phyloP scores from a whole-genome alignment of 2,888 invertebrate species.

The Mythimna pallens region DNA sequence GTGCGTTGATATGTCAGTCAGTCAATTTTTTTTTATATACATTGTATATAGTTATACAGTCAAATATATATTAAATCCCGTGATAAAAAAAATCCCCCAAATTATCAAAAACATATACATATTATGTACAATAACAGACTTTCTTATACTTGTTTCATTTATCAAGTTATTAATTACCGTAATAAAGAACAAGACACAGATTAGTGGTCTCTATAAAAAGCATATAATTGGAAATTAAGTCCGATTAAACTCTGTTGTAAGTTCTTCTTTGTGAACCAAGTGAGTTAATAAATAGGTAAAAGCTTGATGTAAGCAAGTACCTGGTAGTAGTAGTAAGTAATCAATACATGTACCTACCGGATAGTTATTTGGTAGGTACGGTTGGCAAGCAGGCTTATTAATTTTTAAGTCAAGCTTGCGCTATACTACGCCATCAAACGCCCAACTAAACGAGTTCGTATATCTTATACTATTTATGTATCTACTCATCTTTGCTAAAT shows the following conservation, averaged over 20 bases:
- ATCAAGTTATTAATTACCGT: conserved; percentile 2
- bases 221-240: conserved; percentile 16
- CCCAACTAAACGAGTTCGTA: conserved; percentile 6
- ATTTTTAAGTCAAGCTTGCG: conserved; percentile 52
- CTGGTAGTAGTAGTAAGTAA: conserved; percentile 10
- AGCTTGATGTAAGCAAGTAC: conserved; percentile 12
- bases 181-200: conserved; percentile 16
- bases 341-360: conserved; percentile 49
- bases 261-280: conserved; percentile 13
- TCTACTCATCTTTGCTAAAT: conserved; percentile 6
- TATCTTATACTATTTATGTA: conserved; percentile 1
- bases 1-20: too few species aligned
- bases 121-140: too few species aligned
- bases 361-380: conserved; percentile 43
- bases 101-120: too few species aligned
- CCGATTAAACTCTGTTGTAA: conserved; percentile 25
- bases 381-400: conserved; percentile 41
- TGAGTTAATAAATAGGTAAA: conserved; percentile 48
- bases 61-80: too few species aligned
- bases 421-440: conserved; percentile 12
- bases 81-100: too few species aligned
- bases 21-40: too few species aligned
- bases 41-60: too few species aligned
- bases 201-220: conserved; percentile 16
- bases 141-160: neutral